Percentiles rank a stretch among this genome's conserved stretches.
phyloP scores from a whole-genome alignment of 1,140 invertebrate genomes.

The Cydia strobilella region DNA sequence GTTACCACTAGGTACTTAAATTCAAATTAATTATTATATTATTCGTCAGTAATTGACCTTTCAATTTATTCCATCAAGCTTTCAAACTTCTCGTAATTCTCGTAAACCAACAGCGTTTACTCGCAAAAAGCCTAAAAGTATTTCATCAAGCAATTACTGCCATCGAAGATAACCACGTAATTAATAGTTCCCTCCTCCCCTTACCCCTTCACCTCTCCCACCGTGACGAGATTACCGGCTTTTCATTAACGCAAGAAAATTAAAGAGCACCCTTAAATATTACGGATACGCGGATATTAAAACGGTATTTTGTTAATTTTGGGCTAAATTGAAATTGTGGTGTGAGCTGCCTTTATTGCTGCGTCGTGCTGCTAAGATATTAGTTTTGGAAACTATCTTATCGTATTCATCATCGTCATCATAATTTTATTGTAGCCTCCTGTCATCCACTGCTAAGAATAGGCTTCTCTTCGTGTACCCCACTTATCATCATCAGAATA shows the following conservation, averaged over 20 bases:
- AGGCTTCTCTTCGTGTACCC: too few species aligned
- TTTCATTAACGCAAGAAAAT: constrained; percentile 32
- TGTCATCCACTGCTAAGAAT: too few species aligned
- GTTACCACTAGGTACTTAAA: too few species aligned
- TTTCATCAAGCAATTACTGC: constrained; percentile 50
- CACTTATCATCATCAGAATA: too few species aligned
- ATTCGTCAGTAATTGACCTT: too few species aligned
- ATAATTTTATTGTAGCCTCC: too few species aligned
- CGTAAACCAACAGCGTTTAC: constrained; percentile 9
- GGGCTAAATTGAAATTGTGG: not conserved
- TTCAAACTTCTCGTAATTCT: constrained; percentile 2
- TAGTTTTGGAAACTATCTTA: not conserved
- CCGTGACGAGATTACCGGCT: constrained; percentile 24
- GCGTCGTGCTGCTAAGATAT: not conserved
- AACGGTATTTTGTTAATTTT: constrained; percentile 13
- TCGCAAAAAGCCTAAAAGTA: constrained; percentile 36
- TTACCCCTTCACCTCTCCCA: not conserved
- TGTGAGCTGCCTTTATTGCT: not conserved
- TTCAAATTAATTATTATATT: too few species aligned
- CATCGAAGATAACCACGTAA: constrained; percentile 51
- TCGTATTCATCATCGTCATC: too few species aligned
- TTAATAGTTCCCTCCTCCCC: constrained; percentile 47
- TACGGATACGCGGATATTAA: constrained; percentile 17
- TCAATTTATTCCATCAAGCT: not conserved
- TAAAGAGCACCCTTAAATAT: not conserved